Conservation (phyloP, 2,797 vertebrate species). For the Parambassis ranga region DNA sequence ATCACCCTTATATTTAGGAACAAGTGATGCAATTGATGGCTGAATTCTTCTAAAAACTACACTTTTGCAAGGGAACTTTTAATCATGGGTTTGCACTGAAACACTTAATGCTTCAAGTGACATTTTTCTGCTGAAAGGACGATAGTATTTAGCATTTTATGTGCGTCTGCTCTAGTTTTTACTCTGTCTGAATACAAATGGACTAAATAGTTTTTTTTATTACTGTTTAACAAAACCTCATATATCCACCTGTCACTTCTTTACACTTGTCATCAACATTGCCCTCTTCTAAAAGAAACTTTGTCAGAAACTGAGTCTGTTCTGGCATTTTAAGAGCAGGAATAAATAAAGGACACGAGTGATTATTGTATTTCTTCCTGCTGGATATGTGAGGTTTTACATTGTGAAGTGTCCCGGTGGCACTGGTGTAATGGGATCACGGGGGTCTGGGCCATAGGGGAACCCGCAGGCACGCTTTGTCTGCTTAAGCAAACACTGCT, state of each 20-base stretch:
- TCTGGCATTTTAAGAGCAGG: background rate
- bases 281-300: background rate
- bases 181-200: constrained; percentile 30
- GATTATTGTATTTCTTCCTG: background rate
- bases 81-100: too few species aligned
- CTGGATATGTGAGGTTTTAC: constrained; percentile 10
- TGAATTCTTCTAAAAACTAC: too few species aligned
- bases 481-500: constrained; percentile 60
- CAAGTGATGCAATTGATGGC: too few species aligned
- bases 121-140: constrained; percentile 1
- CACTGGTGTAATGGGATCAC: constrained; percentile 58
- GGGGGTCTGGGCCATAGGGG: constrained; percentile 37
- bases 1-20: too few species aligned
- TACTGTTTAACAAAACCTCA: too few species aligned
- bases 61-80: too few species aligned
- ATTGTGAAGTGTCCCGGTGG: constrained; percentile 34
- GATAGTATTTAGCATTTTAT: constrained; percentile 29
- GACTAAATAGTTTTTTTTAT: too few species aligned
- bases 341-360: background rate
- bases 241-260: background rate
- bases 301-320: background rate
- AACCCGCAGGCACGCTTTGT: constrained; percentile 35
- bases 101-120: background rate
- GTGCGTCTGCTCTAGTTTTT: background rate
- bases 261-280: background rate